Evolutionary conservation across 2,888 invertebrate genomes (phyloP).

Genomic region (Cryptophagus acutangulus): DNA sequence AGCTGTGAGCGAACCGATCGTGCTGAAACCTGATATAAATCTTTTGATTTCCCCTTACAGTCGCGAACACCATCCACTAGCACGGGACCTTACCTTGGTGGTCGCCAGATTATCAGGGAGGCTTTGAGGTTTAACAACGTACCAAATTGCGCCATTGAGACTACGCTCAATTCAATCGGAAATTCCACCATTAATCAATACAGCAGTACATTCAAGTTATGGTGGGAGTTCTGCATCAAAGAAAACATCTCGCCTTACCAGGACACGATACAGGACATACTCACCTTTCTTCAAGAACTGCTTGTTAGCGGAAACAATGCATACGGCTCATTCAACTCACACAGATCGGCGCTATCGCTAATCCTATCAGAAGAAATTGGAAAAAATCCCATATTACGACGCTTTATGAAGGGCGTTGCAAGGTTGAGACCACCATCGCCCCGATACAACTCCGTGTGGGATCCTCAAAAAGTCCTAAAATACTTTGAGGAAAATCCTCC

Average conservation of each 20-base stretch:
- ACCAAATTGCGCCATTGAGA: constrained; percentile 15
- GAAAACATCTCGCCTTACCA: neutral
- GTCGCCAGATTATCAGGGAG: constrained; percentile 24
- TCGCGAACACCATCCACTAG: too few relatives aligned
- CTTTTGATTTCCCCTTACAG: too few relatives aligned
- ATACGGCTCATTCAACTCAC: constrained; percentile 23
- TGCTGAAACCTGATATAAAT: constrained; percentile 30
- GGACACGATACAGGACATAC: too few relatives aligned
- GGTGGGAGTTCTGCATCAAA: neutral
- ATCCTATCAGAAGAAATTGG: constrained; percentile 16
- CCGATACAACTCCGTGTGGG: constrained; percentile 32
- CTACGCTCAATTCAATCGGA: constrained; percentile 21
- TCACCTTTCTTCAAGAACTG: constrained; percentile 6
- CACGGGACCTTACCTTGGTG: too few relatives aligned
- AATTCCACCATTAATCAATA: constrained; percentile 27
- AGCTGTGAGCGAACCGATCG: constrained; percentile 14
- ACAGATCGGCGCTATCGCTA: constrained; percentile 25
- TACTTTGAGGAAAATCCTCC: constrained; percentile 9
- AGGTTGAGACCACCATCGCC: constrained; percentile 22
- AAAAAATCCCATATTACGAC: constrained; percentile 16
- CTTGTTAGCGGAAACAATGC: constrained; percentile 3
- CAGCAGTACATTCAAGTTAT: constrained; percentile 15
- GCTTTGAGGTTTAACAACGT: too few relatives aligned
- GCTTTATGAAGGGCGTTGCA: constrained; percentile 26
- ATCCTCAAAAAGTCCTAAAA: constrained; percentile 20